Evolutionary conservation across 2,797 vertebrate species (phyloP), one percentile per base, ranked within the genome.

Genomic region (Myotis myotis): DNA sequence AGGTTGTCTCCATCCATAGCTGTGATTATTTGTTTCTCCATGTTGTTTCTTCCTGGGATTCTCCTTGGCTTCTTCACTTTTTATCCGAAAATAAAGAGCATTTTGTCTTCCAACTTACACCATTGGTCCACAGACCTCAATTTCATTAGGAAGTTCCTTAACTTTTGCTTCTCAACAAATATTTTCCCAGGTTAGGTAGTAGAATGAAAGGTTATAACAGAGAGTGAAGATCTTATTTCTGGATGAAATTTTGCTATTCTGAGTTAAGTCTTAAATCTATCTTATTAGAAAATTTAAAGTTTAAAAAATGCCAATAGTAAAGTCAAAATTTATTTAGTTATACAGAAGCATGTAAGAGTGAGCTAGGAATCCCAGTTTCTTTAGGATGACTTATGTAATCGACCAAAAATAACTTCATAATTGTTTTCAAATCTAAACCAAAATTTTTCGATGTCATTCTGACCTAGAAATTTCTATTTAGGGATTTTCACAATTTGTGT

Each of bases 311-410:
- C 16, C 70, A 57, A 78, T 79, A 62, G 28, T 86, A 75, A 79
- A 75, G 47, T 89, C 30, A 92, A 44, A 91, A 78, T 80, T 83
- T 93, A 91, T 38, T 94, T 92, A 70, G 82, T 87, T 87, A 22
- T 57, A 6, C 74, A 71, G 66, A 92, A 78, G 83, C 51, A 72
- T 49, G 8, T 44, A 76, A 49, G 51, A 47, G 12, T 38, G 44
- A 66, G 36, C 5, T 75, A 70, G 9, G 49, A 90, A 53, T 84
- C 53, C 41, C 16, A 6, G 62, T 87, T 89, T 95, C 17, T 72
- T 78, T 85, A 91, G 23, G 84, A 41, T 93, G 19, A 66, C 4
- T 76, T 87, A 60, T 49, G 6, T 78, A 76, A 33, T 78, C 70
- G 33, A 55, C 23, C 36, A 94, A 49, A 33, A 82, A 84, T 88